Evolutionary conservation across 2,113 vertebrate genomes (phyloP), one percentile per base, ranked within the genome.

Genomic region (Pterocles burchelli): DNA sequence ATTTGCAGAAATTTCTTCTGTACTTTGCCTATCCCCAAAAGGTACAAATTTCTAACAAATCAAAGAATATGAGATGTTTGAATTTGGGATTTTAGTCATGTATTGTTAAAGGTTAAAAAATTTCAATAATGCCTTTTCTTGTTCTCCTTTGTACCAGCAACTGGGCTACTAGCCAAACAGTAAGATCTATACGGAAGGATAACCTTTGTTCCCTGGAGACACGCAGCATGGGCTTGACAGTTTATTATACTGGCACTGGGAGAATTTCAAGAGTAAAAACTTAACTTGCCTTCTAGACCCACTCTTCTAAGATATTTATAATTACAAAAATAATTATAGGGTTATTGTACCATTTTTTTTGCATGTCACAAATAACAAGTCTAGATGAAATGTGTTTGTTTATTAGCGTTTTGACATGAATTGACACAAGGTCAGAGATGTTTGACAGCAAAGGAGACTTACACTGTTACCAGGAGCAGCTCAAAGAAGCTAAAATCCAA

Each of bases 371-470:
- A 55, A 49, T 63, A 67, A 67, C 21, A 46, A 41, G 74, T 85
- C 70, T 17, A 22, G 4, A 38, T 34, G 2, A 82, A 89, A 67
- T 51, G 4, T 22, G 2, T 33, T 89, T 85, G 45, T 74, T 95
- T 83, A 48, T 91, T 78, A 59, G 41, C 48, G 78, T 79, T 84
- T 81, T 93, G 88, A 81, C 81, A 45, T 36, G n/a, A 57, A 62
- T 66, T 96, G 75, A 36, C 79, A 89, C n/a, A 59, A 94, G 88
- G 68, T 85, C 91, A 92, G 66, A 85, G 25, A 62, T 21, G 36
- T 59, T 51, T 89, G 84, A 75, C 77, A 96, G 74, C 17, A 75
- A 55, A 87, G 16, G 58, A 78, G 81, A 67, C 82, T 89, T 54
- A 51, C 91, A 83, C 43, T 71, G 80, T 61, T 85, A 73, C 19